Percentiles rank a stretch among this genome's conserved stretches.
These are phyloP conservation scores for Drosophila equinoxialis DNA, from an alignment of 1,140 invertebrate species.

Conservation along the genomic window DNA sequence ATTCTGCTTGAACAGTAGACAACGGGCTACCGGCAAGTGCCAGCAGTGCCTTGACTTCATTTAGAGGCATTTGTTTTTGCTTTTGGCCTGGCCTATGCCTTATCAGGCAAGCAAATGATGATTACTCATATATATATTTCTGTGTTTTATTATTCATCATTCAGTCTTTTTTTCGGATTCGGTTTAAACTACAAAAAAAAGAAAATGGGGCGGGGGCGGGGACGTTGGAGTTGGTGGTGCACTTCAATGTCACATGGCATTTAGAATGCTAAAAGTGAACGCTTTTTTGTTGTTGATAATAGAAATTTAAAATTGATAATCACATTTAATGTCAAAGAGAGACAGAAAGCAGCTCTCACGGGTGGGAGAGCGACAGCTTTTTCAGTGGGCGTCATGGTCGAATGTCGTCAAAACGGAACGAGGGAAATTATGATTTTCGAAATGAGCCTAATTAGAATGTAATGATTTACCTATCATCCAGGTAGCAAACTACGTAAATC, in stretches of 20 bases:
- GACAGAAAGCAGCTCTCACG: no score
- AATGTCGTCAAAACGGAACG: not conserved
- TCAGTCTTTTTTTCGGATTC: not conserved
- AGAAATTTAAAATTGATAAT: slow-evolving; percentile 21
- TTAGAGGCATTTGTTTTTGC: not conserved
- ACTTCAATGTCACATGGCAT: slow-evolving; percentile 58
- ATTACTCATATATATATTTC: slow-evolving; percentile 62
- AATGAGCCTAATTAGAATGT: slow-evolving; percentile 1
- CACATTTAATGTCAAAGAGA: not conserved
- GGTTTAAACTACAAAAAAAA: slow-evolving; percentile 7
- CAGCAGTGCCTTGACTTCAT: slow-evolving; percentile 38
- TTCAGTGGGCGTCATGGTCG: slow-evolving; percentile 4
- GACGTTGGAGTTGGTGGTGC: slow-evolving; percentile 1
- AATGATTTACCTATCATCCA: not conserved
- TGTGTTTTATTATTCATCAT: slow-evolving; percentile 49
- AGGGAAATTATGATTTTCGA: not conserved
- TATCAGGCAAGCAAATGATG: slow-evolving; percentile 44
- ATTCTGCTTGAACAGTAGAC: slow-evolving; percentile 44
- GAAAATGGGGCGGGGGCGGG: not conserved
- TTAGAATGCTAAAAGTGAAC: slow-evolving; percentile 37
- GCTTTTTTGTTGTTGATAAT: slow-evolving; percentile 15
- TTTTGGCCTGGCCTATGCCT: slow-evolving; percentile 17
- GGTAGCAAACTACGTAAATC: not conserved
- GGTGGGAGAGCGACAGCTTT: not conserved
- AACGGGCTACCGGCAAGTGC: slow-evolving; percentile 12